A percentile compares a stretch with the other conserved stretches of the same genome.
phyloP scores from a whole-genome alignment of 2,888 invertebrate genomes.

The Stenotaenia linearis region DNA sequence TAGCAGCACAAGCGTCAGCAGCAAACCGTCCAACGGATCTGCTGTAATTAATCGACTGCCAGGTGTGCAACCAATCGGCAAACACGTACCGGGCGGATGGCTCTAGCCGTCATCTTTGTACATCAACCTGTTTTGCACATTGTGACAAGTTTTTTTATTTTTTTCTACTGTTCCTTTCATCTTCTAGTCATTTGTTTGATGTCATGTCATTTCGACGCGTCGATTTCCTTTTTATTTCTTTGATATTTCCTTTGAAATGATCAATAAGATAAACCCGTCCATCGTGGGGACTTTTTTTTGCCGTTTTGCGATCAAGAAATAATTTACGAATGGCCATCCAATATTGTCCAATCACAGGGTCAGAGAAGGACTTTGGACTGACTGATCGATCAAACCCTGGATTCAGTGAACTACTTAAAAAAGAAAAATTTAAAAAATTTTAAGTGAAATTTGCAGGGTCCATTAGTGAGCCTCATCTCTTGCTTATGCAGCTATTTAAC shows the following conservation, averaged over 20 bases:
- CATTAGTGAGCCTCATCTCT: slow-evolving; percentile 1
- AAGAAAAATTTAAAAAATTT: neutral
- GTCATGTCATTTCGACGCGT: no score
- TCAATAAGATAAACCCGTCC: neutral
- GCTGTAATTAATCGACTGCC: slow-evolving; percentile 54
- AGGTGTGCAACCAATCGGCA: slow-evolving; percentile 65
- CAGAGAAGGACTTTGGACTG: neutral
- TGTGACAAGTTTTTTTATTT: neutral
- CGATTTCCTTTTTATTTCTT: no score
- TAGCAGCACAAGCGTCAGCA: slow-evolving; percentile 8
- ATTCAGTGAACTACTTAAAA: neutral
- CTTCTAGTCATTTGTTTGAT: neutral
- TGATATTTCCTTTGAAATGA: neutral
- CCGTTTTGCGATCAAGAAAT: neutral
- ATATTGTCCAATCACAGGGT: neutral
- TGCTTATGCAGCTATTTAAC: slow-evolving; percentile 15
- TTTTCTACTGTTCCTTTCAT: neutral
- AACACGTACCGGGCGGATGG: slow-evolving; percentile 35
- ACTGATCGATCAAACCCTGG: neutral
- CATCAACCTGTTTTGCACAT: no score
- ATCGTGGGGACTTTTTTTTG: neutral
- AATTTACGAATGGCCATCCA: neutral
- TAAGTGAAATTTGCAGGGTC: neutral
- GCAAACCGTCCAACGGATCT: slow-evolving; percentile 37
- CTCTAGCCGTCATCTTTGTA: slow-evolving; percentile 21